Evolutionary conservation across 1,140 invertebrate species (phyloP).

Genomic region (Bombus superbus): DNA sequence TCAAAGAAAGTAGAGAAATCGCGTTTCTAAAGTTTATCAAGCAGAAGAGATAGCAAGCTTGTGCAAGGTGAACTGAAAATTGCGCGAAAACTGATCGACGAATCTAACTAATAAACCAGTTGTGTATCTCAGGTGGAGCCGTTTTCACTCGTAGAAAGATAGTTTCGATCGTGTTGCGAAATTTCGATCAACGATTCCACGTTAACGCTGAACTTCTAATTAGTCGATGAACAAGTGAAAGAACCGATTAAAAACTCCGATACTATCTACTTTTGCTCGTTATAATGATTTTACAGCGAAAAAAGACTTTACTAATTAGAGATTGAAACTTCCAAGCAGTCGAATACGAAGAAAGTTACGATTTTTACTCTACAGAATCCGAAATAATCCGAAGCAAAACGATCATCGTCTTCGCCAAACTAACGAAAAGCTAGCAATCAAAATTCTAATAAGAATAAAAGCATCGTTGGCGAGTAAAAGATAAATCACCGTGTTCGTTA

Average conservation of each 20-base stretch:
- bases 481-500: not conserved
- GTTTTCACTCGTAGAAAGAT: not conserved
- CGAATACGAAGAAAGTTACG: no score
- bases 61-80: not conserved
- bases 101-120: not conserved
- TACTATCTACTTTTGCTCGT: not conserved
- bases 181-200: not conserved
- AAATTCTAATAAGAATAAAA: not conserved
- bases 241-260: slow-evolving; percentile 1
- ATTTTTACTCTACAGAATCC: no score
- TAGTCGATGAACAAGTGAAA: not conserved
- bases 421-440: not conserved
- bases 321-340: not conserved
- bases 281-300: not conserved
- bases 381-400: not conserved
- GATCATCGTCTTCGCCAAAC: not conserved
- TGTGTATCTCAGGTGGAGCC: not conserved
- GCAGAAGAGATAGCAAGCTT: not conserved
- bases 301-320: not conserved
- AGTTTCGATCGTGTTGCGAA: not conserved
- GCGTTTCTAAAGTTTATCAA: slow-evolving; percentile 9
- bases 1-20: slow-evolving; percentile 14
- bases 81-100: not conserved
- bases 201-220: not conserved
- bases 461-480: not conserved